phyloP scores from a whole-genome alignment of 2,888 invertebrate species.

The Clepsis dumicolana region DNA sequence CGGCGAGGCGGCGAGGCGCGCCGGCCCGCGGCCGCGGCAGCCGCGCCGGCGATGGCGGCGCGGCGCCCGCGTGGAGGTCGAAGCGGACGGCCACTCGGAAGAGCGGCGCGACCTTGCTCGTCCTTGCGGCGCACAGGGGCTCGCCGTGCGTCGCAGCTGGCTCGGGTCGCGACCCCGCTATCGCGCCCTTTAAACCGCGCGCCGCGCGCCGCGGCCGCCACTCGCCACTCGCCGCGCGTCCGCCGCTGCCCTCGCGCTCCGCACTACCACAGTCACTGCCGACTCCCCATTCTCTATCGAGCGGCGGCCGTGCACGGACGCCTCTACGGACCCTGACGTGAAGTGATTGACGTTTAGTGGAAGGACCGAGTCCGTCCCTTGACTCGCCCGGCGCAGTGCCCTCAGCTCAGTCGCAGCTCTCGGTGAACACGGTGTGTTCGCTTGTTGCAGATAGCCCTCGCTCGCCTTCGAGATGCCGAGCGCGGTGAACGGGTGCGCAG shows the following conservation, averaged over 20 bases:
- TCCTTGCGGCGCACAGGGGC: conserved; percentile 70
- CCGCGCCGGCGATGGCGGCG: neutral
- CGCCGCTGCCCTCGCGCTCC: conserved; percentile 57
- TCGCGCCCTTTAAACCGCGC: conserved; percentile 72
- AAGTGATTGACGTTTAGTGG: conserved; percentile 31
- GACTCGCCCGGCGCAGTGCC: conserved; percentile 9
- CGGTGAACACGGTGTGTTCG: conserved; percentile 44
- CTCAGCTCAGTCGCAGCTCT: neutral
- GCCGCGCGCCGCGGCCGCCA: conserved; percentile 49
- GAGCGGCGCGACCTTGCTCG: conserved; percentile 73
- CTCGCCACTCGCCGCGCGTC: conserved; percentile 43
- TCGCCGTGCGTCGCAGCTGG: conserved; percentile 64
- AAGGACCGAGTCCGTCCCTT: conserved; percentile 9
- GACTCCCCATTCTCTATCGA: conserved; percentile 46
- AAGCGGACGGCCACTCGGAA: conserved; percentile 51
- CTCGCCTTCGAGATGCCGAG: conserved; percentile 65
- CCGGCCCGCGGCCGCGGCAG: conserved; percentile 29
- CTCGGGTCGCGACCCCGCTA: conserved; percentile 73
- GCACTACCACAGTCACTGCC: conserved; percentile 43
- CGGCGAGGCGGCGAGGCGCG: conserved; percentile 17
- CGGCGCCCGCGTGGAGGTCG: conserved; percentile 41
- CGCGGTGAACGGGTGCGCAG: conserved; percentile 65
- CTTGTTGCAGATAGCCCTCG: conserved; percentile 60
- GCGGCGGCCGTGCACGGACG: conserved; percentile 29
- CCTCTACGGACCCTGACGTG: conserved; percentile 12